Conservation (phyloP, 1,140 invertebrate genomes). For the Camponotus floridanus region DNA sequence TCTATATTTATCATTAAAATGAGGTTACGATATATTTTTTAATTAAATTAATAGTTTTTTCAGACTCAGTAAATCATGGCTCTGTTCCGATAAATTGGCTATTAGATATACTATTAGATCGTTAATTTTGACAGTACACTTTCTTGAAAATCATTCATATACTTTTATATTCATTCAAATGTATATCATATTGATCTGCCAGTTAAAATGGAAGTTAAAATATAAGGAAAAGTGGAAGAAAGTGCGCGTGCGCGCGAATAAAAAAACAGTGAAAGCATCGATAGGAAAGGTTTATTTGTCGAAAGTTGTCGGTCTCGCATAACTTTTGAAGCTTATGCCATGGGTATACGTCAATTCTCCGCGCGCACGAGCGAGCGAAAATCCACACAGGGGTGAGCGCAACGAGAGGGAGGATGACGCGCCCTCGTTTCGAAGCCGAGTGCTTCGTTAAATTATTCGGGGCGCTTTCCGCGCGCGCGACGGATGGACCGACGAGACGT, state of each 20-base stretch:
- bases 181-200: too few relatives aligned
- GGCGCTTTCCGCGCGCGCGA: constrained; percentile 69
- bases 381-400: constrained; percentile 27
- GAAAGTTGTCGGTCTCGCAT: constrained; percentile 39
- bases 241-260: too few relatives aligned
- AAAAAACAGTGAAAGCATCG: constrained; percentile 31
- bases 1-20: neutral
- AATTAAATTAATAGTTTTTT: neutral
- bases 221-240: neutral
- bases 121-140: too few relatives aligned
- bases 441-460: constrained; percentile 73
- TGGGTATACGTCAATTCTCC: constrained; percentile 46
- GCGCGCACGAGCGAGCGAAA: constrained; percentile 19
- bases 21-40: neutral
- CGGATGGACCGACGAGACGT: constrained; percentile 75
- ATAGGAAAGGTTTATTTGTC: constrained; percentile 51
- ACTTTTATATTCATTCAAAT: too few relatives aligned
- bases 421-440: constrained; percentile 69
- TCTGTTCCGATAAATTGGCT: too few relatives aligned
- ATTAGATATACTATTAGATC: too few relatives aligned
- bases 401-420: constrained; percentile 47
- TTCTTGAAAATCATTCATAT: too few relatives aligned
- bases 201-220: too few relatives aligned
- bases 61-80: neutral
- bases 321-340: constrained; percentile 42